Evolutionary conservation across 2,797 vertebrate genomes (phyloP), one percentile per base, ranked within the genome.

Genomic region (Otolemur crassicaudatus): DNA sequence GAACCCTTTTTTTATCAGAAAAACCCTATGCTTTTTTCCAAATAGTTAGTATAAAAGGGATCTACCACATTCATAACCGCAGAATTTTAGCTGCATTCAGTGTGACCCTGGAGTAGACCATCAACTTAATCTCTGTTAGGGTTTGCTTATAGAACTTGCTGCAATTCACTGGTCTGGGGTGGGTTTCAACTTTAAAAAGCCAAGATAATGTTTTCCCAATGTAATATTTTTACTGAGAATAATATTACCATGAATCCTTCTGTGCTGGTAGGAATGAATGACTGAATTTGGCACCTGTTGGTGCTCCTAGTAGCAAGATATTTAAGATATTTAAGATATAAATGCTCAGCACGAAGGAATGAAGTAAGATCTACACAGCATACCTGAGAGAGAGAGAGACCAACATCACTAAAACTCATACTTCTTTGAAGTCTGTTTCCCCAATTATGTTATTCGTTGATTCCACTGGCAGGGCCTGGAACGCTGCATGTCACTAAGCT

Each of bases 361-460:
- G 34, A 49, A 90, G 29, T 46, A 16, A 37, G 4, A 87, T n/a
- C 3, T 27, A 22, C 5, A 69, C 0, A 56, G 3, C 11, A 22
- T 14, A 49, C 0, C 23, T 67, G 11, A 65, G 61, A 61, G 27
- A 61, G 11, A 25, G n/a, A 90, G 37, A 90, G 81, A 94, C 23
- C 31, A 46, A 61, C 4, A 2, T 8, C 0, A 0, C 43, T 43
- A 11, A 75, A 43, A 2, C 8, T 19, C 84, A 37, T 16, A 9
- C 8, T 76, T 70, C 9, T 25, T 81, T 90, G 53, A 94, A 61
- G 27, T 63, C 13, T 31, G 56, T 73, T 94, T 75, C 72, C 20
- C 34, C 37, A 3, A 2, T 40, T n/a, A 29, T 91, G 14, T 11
- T 19, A 37, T 85, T 85, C 2, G 29, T 69, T 82, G 16, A 65